Percentiles rank a stretch among this genome's conserved stretches.
phyloP scores from a whole-genome alignment of 2,113 vertebrate genomes.

The Spheniscus mendiculus region DNA sequence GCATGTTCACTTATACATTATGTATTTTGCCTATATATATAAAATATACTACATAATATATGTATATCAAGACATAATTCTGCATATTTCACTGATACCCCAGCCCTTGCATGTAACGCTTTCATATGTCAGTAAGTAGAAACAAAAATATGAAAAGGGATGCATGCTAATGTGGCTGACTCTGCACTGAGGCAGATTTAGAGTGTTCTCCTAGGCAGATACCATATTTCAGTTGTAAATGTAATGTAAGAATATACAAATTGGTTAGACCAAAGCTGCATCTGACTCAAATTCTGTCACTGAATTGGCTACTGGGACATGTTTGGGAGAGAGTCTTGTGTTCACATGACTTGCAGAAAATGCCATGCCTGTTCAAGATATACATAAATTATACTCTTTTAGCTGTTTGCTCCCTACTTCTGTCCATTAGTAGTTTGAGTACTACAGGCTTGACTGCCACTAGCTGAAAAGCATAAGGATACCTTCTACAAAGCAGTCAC shows the following conservation, averaged over 20 bases:
- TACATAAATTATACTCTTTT: neutral
- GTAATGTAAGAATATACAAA: neutral
- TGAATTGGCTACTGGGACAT: neutral
- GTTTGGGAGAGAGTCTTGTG: neutral
- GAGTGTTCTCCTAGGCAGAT: neutral
- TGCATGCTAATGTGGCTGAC: neutral
- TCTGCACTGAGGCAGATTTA: neutral
- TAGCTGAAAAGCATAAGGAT: neutral
- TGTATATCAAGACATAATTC: neutral
- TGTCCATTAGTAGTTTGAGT: neutral
- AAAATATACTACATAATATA: neutral
- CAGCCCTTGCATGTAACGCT: neutral
- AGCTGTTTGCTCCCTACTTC: neutral
- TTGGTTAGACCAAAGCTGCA: neutral
- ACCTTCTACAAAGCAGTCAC: neutral
- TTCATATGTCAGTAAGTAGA: neutral
- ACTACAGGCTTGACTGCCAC: neutral
- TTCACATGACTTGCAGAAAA: neutral
- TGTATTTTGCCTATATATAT: neutral
- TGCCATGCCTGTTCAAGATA: accelerated
- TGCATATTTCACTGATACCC: neutral
- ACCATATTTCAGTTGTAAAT: neutral
- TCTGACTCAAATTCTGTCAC: neutral
- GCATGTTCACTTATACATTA: neutral
- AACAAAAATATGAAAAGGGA: neutral